phyloP scores from a whole-genome alignment of 30 jellyfish, hydroid and myxozoan species.

The Turritopsis rubra region DNA sequence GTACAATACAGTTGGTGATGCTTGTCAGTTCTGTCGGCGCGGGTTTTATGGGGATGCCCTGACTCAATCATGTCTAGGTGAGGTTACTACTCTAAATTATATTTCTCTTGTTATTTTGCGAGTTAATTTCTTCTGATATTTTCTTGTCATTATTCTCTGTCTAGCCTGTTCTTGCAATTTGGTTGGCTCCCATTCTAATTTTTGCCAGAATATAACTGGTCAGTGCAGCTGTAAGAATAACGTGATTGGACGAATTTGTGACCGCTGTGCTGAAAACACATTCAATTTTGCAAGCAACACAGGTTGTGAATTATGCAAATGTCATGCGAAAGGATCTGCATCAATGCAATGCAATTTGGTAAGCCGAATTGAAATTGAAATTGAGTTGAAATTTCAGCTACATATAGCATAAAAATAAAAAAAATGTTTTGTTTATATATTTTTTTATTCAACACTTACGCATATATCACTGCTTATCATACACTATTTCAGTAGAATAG shows the following conservation, averaged over 20 bases:
- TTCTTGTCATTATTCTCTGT: no score
- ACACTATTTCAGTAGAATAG: no score
- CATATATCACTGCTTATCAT: no score
- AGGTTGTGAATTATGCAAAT: slow-evolving; percentile 80
- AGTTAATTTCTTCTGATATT: background rate
- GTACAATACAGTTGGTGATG: slow-evolving; percentile 55
- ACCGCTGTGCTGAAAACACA: slow-evolving; percentile 65
- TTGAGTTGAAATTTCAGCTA: background rate
- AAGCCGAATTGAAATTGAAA: slow-evolving; percentile 1
- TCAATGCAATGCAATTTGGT: slow-evolving; percentile 65
- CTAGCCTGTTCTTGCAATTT: slow-evolving; percentile 76
- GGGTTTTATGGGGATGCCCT: slow-evolving; percentile 77
- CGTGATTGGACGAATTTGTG: slow-evolving; percentile 63
- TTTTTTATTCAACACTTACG: no score
- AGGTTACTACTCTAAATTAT: background rate
- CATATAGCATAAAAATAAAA: no score
- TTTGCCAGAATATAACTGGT: slow-evolving; percentile 64
- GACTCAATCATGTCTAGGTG: background rate
- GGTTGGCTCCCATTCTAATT: slow-evolving; percentile 40
- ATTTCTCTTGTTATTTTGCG: background rate
- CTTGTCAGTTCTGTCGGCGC: slow-evolving; percentile 54
- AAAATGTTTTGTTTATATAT: no score
- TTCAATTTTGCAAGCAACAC: slow-evolving; percentile 58
- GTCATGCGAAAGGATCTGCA: slow-evolving; percentile 59
- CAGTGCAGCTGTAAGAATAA: slow-evolving; percentile 53